Evolutionary conservation across 2,888 invertebrate genomes (phyloP), one percentile per base, ranked within the genome.

Genomic region (Cataglyphis rosenhaueri): DNA sequence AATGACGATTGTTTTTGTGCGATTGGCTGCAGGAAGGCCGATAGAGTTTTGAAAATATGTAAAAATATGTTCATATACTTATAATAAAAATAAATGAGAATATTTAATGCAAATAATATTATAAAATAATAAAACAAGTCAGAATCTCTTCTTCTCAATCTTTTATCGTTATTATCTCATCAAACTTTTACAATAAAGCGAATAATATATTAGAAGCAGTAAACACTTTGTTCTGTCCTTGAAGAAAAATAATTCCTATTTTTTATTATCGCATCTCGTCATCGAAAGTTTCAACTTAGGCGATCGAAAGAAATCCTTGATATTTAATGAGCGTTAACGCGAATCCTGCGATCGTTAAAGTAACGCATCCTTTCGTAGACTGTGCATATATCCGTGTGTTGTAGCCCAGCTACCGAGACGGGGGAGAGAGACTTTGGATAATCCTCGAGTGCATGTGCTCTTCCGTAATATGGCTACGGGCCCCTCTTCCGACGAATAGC

Each of bases 361-460:
- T 55, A 81, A 68, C 76, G 41, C 55, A 79, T 52, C 79, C 64
- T 48, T 75, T 74, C 81, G 78, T 71, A 71, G 59, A 59, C 74
- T 66, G 61, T 65, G 75, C 78, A 79, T 82, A 81, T 76, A 68
- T 75, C 44, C 25, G 64, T 32, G 79, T 83, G 48, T 52, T 52
- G 85, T 88, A 86, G 89, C 85, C 87, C 83, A 55, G 66, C 75
- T 71, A 71, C 82, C 65, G 85, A 74, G 85, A 74, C 32, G 6
- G 32, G 32, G 6, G 32, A 32, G 84, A 32, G 84, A 83, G 88
- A 88, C 88, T 91, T 91, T 70, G 90, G 93, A 92, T 93, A 93
- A 93, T 93, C 93, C 92, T 84, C 87, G 86, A 83, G 84, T 81
- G 87, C 87, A 85, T 82, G 83, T 84, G 85, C 87, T 88, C 88